A percentile compares a stretch with the other conserved stretches of the same genome.
These are phyloP conservation scores for Ctena decussata DNA, from an alignment of 2,888 invertebrate species.

Conservation along the genomic window DNA sequence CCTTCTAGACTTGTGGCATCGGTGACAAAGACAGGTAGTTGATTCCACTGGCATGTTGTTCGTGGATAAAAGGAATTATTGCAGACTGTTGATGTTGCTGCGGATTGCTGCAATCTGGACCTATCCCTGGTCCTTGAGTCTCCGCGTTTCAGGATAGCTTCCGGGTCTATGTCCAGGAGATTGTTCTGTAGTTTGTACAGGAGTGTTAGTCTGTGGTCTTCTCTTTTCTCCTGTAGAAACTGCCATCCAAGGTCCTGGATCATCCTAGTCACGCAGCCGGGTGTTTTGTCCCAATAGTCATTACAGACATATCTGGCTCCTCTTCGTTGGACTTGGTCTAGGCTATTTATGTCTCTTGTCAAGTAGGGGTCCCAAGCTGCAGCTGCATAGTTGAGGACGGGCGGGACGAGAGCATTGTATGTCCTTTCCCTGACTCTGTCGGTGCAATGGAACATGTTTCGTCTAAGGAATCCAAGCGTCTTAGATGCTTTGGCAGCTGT, in stretches of 20 bases:
- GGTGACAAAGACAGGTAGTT: too few relatives aligned
- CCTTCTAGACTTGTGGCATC: too few relatives aligned
- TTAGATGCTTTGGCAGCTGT: neutral
- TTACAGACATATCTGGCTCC: neutral
- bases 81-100: too few relatives aligned
- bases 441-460: neutral
- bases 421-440: neutral
- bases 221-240: too few relatives aligned
- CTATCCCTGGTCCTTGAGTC: too few relatives aligned
- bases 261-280: neutral
- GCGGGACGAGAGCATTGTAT: neutral
- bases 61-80: too few relatives aligned
- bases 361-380: neutral
- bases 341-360: neutral
- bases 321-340: neutral
- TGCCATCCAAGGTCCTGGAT: neutral
- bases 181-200: too few relatives aligned
- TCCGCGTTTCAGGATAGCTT: too few relatives aligned
- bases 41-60: too few relatives aligned
- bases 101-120: too few relatives aligned
- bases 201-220: too few relatives aligned
- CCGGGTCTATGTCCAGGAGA: too few relatives aligned
- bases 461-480: neutral
- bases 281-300: neutral
- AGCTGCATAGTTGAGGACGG: neutral